A percentile compares a stretch with the other conserved stretches of the same genome.
These are phyloP conservation scores for Philaenus spumarius DNA, from an alignment of 1,140 invertebrate species.

Conservation along the genomic window DNA sequence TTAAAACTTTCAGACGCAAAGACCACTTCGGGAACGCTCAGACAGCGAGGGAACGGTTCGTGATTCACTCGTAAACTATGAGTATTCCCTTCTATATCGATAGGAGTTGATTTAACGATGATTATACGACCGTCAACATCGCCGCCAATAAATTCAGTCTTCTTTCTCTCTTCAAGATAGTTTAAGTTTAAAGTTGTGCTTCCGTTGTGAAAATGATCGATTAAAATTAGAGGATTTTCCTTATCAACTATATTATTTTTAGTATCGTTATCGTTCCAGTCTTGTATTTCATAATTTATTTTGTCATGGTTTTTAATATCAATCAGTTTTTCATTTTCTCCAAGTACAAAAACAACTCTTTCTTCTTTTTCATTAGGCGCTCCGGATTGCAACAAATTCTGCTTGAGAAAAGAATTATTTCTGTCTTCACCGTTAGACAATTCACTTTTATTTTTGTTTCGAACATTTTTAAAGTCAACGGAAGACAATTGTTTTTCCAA, in stretches of 20 bases:
- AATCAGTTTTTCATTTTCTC: slow-evolving; percentile 61
- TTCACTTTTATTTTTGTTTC: slow-evolving; percentile 1
- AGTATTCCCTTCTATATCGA: not conserved
- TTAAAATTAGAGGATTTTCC: not conserved
- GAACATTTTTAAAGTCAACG: not conserved
- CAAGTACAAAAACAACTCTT: slow-evolving; percentile 65
- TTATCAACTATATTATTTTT: not conserved
- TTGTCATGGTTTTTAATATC: slow-evolving; percentile 38
- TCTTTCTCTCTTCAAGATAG: not conserved
- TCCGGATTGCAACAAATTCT: slow-evolving; percentile 1
- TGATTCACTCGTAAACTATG: not conserved
- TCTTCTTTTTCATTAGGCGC: slow-evolving; percentile 5
- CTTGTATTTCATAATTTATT: not conserved
- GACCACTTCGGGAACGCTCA: slow-evolving; percentile 1
- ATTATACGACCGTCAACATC: not conserved
- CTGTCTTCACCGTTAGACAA: not conserved
- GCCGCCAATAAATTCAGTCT: slow-evolving; percentile 1
- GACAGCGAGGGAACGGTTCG: not conserved
- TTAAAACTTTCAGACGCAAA: not conserved
- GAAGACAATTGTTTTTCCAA: slow-evolving; percentile 6
- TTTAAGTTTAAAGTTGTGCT: not conserved
- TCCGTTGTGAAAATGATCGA: not conserved
- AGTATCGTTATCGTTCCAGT: not conserved
- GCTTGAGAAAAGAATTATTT: not conserved
- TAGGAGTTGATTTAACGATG: not conserved